Base-by-base conservation (phyloP, 1,140 invertebrate species). In the Dermatophagoides farinae region DNA sequence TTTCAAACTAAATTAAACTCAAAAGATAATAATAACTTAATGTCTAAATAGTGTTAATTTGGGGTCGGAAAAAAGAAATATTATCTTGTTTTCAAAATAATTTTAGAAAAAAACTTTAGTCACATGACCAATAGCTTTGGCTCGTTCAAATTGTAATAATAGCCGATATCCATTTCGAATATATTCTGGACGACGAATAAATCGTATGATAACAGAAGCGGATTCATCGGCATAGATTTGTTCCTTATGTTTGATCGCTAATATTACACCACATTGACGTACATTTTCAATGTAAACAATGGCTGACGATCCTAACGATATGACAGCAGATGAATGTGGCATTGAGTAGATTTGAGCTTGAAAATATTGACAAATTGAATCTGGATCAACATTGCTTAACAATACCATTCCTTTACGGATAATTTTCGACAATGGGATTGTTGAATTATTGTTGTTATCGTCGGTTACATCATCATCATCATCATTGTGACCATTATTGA, bases 271-370 rank as follows among this genome's bases (percentile, higher is more conserved):
- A 0, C 90, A 96, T 74, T 97, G 93, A 11, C 89, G 74, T 16
- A 97, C 85, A 69, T 90, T 96, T 1, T 88, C 90, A 61, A 96
- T 85, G 69, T 96, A 88, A 2, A 97, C 82, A 0, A 89, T 93
- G 25, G 86, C 84, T 77, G 96, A 88, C 73, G 91, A 95, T 18
- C 89, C 89, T 8, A 79, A 79, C 63, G 80, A 82, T 62, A 96
- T 91, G 22, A 80, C 79, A 1, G 80, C 86, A 2, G 31, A 31
- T 0, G 81, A 76, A 71, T 95, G 88, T 65, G 83, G 86, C 10
- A 95, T 74, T 8, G 96, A 79, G 40, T 82, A 81, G 5, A 97
- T 82, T 57, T 80, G 83, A 0, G 90, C 91, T 82, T 74, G 69
- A 68, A 76, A 77, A 61, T 57, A 65, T 5, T 40, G 25, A 52